phyloP scores from a whole-genome alignment of 2,797 vertebrate genomes.

The Iguana delicatissima region DNA sequence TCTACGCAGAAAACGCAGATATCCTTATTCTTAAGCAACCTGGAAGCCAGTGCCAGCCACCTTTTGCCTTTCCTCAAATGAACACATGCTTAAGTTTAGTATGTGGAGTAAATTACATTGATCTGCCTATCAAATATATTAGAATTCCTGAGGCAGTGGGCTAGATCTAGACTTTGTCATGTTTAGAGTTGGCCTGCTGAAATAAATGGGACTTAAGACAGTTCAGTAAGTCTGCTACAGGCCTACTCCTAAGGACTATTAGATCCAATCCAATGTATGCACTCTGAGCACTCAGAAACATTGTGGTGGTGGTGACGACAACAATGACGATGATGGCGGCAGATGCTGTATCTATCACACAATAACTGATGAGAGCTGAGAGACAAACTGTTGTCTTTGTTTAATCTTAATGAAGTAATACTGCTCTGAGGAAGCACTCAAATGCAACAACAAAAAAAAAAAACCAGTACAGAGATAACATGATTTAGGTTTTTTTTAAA shows the following conservation, averaged over 20 bases:
- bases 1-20: neutral
- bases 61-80: neutral
- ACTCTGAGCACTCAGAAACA: neutral
- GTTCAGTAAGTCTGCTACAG: neutral
- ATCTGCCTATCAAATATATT: neutral
- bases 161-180: neutral
- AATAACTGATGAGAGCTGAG: too few species aligned
- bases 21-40: neutral
- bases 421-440: too few species aligned
- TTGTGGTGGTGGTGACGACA: neutral
- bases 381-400: too few species aligned
- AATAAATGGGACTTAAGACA: neutral
- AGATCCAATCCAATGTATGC: neutral
- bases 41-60: neutral
- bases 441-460: too few species aligned
- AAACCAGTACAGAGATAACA: too few species aligned
- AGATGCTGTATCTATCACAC: too few species aligned
- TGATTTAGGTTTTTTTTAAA: too few species aligned
- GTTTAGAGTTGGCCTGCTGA: neutral
- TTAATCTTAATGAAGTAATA: too few species aligned
- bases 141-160: neutral
- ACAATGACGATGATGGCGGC: neutral
- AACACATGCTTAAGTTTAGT: neutral
- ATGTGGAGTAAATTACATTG: neutral
- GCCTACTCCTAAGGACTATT: neutral